Base-by-base conservation (phyloP, 2,888 invertebrate species). In the Archaeoteleia sp. region DNA sequence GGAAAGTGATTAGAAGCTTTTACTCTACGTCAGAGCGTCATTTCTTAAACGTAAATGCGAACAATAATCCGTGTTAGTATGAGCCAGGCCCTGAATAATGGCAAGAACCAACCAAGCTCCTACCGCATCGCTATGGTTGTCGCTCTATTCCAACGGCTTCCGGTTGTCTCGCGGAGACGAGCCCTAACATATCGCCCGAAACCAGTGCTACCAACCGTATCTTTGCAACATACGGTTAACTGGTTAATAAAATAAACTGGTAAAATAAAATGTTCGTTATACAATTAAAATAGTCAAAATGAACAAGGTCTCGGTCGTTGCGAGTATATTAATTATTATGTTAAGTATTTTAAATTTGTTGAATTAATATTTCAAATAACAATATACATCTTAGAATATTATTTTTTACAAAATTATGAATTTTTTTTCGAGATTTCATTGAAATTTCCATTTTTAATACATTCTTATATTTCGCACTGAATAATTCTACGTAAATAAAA, bases 81-180 rank as follows among this genome's bases (percentile, higher is more conserved):
- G 42, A 9, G 46, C 62, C 27, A 66, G 65, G 60, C 37, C 60
- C 58, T 70, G 73, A 77, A 69, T 76, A 76, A 74, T 75, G 67
- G 69, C 67, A 34, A 15, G 70, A 71, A 70, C 68, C 62, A 71
- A 49, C 70, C 65, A 39, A 60, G 57, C 67, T 67, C 68, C 68
- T 48, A 62, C 69, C 68, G 69, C 70, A 66, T 61, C 57, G 61
- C 69, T 69, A 46, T 49, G 58, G 57, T 63, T 72, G 68, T 72
- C 62, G 71, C 71, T 62, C 67, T 69, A 71, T 73, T 69, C 72
- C 20, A 29, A 25, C 48, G 27, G 37, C 48, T 66, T 66, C 58
- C 66, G 66, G 23, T 53, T 58, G 46, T 58, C 53, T 58, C 46
- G 48, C 34, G 54, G 53, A 57, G 65, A 53, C 57, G 53, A 65